Percentiles rank a stretch among this genome's conserved stretches.
Conservation (phyloP, 2,797 vertebrate species). For the Amphiprion clarkii region DNA sequence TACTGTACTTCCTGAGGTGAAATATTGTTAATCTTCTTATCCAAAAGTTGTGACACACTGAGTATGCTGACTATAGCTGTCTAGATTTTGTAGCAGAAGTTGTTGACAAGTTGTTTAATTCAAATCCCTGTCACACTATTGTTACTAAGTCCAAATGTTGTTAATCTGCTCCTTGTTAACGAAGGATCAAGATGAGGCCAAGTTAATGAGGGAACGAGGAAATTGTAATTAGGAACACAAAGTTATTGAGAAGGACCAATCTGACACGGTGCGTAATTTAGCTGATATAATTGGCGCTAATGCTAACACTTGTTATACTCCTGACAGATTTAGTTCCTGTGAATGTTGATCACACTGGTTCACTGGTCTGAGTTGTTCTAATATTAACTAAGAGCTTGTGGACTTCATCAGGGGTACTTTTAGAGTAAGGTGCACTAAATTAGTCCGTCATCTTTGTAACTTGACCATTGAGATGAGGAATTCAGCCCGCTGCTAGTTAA, state of each 20-base stretch:
- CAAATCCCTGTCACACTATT: conserved; percentile 61
- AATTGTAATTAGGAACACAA: conserved; percentile 41
- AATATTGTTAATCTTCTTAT: conserved; percentile 51
- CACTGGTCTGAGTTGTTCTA: conserved; percentile 4
- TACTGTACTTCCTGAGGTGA: conserved; percentile 23
- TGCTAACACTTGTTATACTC: conserved; percentile 18
- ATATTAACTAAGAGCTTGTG: not conserved
- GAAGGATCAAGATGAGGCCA: conserved; percentile 45
- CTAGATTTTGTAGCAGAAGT: conserved; percentile 30
- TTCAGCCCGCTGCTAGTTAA: not conserved
- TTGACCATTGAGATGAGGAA: not conserved
- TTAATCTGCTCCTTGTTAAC: conserved; percentile 61
- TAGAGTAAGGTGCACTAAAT: not conserved
- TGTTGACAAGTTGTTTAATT: conserved; percentile 43
- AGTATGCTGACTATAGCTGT: conserved; percentile 28
- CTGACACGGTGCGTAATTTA: conserved; percentile 25
- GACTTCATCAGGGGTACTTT: not conserved
- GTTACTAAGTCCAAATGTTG: conserved; percentile 50
- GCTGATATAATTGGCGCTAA: conserved; percentile 37
- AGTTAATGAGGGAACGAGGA: conserved; percentile 37
- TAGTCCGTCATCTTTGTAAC: not conserved
- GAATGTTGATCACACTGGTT: not conserved
- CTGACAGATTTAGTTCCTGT: conserved; percentile 4
- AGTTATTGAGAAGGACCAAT: conserved; percentile 16
- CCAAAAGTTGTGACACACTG: conserved; percentile 42